Evolutionary conservation across 2,797 vertebrate species (phyloP), one percentile per base, ranked within the genome.

Genomic region (Cyclura pinguis): DNA sequence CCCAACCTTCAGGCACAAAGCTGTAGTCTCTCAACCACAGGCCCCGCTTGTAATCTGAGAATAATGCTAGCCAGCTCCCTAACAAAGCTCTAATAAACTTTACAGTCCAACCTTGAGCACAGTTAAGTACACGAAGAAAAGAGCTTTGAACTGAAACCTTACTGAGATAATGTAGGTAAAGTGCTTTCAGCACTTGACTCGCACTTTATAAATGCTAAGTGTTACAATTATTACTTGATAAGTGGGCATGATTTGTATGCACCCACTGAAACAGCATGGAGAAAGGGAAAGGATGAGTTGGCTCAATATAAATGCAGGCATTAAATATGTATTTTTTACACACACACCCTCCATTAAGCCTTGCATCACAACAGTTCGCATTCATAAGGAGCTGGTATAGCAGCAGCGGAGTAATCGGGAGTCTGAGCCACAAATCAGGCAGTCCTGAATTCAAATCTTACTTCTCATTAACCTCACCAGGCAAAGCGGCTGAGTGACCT

Each of bases 161-260:
- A 85, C 27, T n/a, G 42, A n/a, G 83, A 85, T 85, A 85, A 85
- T 85, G 29, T 16, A 52, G 18, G 64, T 10, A n/a, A 72, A 85
- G 64, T n/a, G 42, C 42, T 85, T 85, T 72, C 29, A 72, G 4
- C 42, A 85, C 64, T 84, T 72, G 64, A 85, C 64, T 29, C 52
- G 42, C 42, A 50, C 29, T 47, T n/a, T 72, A 85, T 50, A 83
- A 69, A 85, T 72, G 64, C 42, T 85, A 85, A 85, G 64, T 72
- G 47, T 72, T 29, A 32, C 69, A 67, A 85, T 85, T 72, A n/a
- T 83, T 64, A 35, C 57, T 83, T 83, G 57, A 47, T 52, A 72
- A 72, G 83, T 72, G 64, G 64, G 42, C 29, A 6, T 72, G 16
- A 18, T 72, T 29, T 69, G 38, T 50, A 69, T 50, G 29, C 29